Evolutionary conservation across 2,888 invertebrate genomes (phyloP).

Genomic region (Folsomia manolachei): DNA sequence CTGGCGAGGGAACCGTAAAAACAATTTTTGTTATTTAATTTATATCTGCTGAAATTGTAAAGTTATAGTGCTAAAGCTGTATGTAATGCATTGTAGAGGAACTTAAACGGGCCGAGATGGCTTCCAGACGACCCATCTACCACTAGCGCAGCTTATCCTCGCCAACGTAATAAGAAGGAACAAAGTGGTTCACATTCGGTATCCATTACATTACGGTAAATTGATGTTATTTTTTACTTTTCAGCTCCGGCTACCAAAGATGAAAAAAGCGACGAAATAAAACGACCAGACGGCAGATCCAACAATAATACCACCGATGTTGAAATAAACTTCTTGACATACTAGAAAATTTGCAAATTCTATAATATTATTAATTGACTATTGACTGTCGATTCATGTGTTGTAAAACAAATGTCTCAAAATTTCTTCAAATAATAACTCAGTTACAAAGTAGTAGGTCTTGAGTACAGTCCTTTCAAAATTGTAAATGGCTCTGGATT

Average conservation of each 20-base stretch:
- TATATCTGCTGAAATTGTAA: neutral
- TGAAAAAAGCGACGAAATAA: neutral
- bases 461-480: slow-evolving; percentile 70
- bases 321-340: neutral
- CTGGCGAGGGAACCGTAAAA: too few relatives aligned
- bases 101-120: neutral
- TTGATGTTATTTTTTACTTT: neutral
- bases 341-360: neutral
- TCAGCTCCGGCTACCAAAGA: neutral
- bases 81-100: too few relatives aligned
- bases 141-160: neutral
- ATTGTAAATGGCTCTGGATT: slow-evolving; percentile 75
- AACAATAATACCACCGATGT: neutral
- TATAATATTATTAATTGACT: neutral
- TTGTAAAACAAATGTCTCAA: too few relatives aligned
- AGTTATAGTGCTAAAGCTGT: neutral
- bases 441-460: neutral
- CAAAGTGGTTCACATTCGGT: too few relatives aligned
- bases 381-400: too few relatives aligned
- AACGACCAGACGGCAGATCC: too few relatives aligned
- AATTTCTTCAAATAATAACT: neutral
- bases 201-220: neutral
- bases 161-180: neutral
- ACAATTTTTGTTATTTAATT: neutral
- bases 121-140: neutral